A percentile compares a stretch with the other conserved stretches of the same genome.
Evolutionary conservation across 2,797 vertebrate genomes (phyloP).

Genomic region (Sparus aurata): DNA sequence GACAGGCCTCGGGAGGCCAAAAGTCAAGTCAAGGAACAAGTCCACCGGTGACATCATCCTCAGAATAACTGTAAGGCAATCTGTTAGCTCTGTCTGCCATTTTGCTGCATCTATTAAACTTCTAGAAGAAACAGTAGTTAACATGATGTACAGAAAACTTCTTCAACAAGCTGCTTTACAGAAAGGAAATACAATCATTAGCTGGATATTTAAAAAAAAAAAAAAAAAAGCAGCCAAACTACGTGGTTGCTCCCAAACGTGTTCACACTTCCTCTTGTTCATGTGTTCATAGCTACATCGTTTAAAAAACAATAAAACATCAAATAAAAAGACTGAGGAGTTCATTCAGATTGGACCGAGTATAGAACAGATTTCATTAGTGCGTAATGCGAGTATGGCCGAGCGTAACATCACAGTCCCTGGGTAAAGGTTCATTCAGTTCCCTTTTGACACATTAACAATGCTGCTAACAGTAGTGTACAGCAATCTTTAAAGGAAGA

Average conservation of each 20-base stretch:
- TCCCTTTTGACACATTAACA: slow-evolving; percentile 68
- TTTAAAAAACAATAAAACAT: slow-evolving; percentile 31
- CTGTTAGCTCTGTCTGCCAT: slow-evolving; percentile 31
- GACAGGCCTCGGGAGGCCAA: slow-evolving; percentile 16
- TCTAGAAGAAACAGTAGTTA: slow-evolving; percentile 68
- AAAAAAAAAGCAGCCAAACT: slow-evolving; percentile 48
- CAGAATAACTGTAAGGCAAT: slow-evolving; percentile 61
- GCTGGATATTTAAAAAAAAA: slow-evolving; percentile 58
- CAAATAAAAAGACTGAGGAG: slow-evolving; percentile 26
- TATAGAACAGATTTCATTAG: slow-evolving; percentile 38
- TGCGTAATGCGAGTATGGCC: slow-evolving; percentile 48
- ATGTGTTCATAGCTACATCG: slow-evolving; percentile 56
- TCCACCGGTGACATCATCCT: slow-evolving; percentile 22
- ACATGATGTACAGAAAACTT: slow-evolving; percentile 52
- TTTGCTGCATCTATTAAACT: slow-evolving; percentile 29
- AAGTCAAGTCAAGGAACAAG: slow-evolving; percentile 25
- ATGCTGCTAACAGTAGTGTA: slow-evolving; percentile 65
- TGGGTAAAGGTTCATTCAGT: slow-evolving; percentile 45
- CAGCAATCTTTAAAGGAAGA: slow-evolving; percentile 56
- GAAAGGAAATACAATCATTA: slow-evolving; percentile 78
- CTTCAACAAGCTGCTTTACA: slow-evolving; percentile 64
- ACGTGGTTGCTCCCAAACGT: slow-evolving; percentile 46
- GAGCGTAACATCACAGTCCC: slow-evolving; percentile 61
- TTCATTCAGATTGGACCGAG: slow-evolving; percentile 35
- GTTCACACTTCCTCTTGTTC: slow-evolving; percentile 54